Percentiles rank a stretch among this genome's conserved stretches.
phyloP scores from a whole-genome alignment of 1,140 invertebrate species.

The Drosophila parvula region DNA sequence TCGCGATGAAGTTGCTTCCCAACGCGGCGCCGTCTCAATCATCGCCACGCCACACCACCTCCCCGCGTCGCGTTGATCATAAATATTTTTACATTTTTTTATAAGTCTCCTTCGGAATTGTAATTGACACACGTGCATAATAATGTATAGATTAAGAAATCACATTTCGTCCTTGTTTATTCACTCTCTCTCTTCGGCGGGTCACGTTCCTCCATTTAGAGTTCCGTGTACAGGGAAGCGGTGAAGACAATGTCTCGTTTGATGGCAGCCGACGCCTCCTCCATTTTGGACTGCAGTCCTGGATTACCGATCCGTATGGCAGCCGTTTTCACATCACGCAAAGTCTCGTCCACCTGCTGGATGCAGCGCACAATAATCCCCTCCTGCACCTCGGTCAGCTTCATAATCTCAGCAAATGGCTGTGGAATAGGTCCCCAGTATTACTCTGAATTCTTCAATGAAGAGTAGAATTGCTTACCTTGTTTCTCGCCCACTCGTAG shows the following conservation, averaged over 20 bases:
- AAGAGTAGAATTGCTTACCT: conserved; percentile 85
- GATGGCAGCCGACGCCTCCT: conserved; percentile 95
- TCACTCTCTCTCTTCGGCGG: neutral
- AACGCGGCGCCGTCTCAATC: conserved; percentile 8
- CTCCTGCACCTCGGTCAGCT: conserved; percentile 97
- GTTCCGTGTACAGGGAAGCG: conserved; percentile 95
- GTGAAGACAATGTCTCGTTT: conserved; percentile 99
- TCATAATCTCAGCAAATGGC: conserved; percentile 96
- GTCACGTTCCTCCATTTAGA: conserved; percentile 31
- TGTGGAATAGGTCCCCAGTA: neutral
- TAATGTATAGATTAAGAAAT: conserved; percentile 67
- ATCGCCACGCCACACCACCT: conserved; percentile 11
- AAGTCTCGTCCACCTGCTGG: conserved; percentile 96
- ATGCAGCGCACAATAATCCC: conserved; percentile 99
- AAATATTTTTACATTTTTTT: conserved; percentile 72
- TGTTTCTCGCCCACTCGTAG: conserved; percentile 96
- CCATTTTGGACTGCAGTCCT: conserved; percentile 96
- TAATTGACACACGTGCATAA: conserved; percentile 74
- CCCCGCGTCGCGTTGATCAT: conserved; percentile 28
- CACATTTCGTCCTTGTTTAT: conserved; percentile 22
- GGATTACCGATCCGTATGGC: conserved; percentile 97
- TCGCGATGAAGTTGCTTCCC: conserved; percentile 88
- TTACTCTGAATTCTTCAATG: neutral
- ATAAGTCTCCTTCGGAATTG: conserved; percentile 71
- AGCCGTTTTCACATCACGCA: conserved; percentile 96